A percentile compares a stretch with the other conserved stretches of the same genome.
Conservation (phyloP, 2,797 vertebrate species). For the Catamblyrhynchus diadema region DNA sequence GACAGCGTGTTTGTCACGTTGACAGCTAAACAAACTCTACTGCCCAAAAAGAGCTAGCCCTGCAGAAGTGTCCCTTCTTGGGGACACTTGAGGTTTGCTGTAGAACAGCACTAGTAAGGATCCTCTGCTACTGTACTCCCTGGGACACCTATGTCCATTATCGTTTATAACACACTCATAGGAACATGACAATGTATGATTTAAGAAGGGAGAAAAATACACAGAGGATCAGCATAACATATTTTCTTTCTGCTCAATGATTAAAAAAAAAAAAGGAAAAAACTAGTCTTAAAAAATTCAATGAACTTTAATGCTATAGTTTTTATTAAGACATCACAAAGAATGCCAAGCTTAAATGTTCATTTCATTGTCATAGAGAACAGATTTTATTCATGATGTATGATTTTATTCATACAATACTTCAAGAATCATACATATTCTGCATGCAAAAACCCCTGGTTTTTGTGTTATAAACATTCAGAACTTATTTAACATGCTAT, state of each 20-base stretch:
- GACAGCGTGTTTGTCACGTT: background rate
- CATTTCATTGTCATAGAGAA: background rate
- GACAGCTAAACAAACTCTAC: background rate
- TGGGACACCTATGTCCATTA: background rate
- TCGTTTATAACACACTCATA: background rate
- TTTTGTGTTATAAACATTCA: background rate
- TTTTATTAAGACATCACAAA: background rate
- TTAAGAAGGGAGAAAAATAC: background rate
- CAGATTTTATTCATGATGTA: background rate
- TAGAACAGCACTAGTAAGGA: background rate
- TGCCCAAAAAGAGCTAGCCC: background rate
- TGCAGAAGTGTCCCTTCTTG: background rate
- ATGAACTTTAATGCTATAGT: background rate
- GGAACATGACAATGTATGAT: background rate
- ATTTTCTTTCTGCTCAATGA: background rate
- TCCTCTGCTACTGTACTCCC: background rate
- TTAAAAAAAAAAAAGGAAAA: background rate
- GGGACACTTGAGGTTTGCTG: background rate
- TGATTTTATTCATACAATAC: background rate
- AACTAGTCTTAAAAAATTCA: background rate
- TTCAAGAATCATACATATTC: background rate
- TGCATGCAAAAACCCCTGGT: background rate
- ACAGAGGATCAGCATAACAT: background rate
- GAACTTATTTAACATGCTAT: background rate
- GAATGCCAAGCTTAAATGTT: background rate